Evolutionary conservation across 2,888 invertebrate genomes (phyloP), one percentile per base, ranked within the genome.

Genomic region (Hypolimnas misippus): DNA sequence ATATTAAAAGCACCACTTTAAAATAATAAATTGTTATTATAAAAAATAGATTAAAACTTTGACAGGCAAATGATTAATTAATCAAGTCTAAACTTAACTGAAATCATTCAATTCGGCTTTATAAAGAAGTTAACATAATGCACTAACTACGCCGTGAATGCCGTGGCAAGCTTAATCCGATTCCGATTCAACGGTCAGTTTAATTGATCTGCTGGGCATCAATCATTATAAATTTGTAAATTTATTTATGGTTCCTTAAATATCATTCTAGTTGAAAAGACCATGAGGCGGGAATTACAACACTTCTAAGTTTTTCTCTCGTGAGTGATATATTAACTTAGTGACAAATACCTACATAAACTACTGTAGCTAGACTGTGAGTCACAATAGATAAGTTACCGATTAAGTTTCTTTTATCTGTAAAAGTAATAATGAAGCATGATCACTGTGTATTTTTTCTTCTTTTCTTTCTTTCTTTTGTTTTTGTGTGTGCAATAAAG

Each of bases 211-310:
- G 66, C 66, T 65, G 70, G 59, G 44, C 76, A 77, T 77, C 76
- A 80, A 83, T 83, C 80, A 77, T 69, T 65, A 75, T 73, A 70
- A 75, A 73, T 70, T 67, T 35, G 64, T 66, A 64, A 61, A 12
- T 12, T 40, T 42, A 40, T 60, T 58, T 60, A 46, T 21, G 25
- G 40, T 33, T 59, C 57, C 29, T 49, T 8, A 29, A 8, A 25
- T 6, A 49, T 2, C 1, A 29, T 12, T n/a, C 19, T 21, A 46
- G 12, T 19, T 21, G 12, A 3, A 42, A 3, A 17, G 17, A 42
- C 14, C 1, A 38, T 4, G n/a, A n/a, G n/a, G n/a, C n/a, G n/a
- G n/a, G n/a, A n/a, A n/a, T n/a, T n/a, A n/a, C n/a, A n/a, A n/a
- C n/a, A n/a, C 29, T 29, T 29, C 29, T 29, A 4, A 29, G 29